phyloP scores from a whole-genome alignment of 2,888 invertebrate genomes.

The Callyntrura guangdongensis region DNA sequence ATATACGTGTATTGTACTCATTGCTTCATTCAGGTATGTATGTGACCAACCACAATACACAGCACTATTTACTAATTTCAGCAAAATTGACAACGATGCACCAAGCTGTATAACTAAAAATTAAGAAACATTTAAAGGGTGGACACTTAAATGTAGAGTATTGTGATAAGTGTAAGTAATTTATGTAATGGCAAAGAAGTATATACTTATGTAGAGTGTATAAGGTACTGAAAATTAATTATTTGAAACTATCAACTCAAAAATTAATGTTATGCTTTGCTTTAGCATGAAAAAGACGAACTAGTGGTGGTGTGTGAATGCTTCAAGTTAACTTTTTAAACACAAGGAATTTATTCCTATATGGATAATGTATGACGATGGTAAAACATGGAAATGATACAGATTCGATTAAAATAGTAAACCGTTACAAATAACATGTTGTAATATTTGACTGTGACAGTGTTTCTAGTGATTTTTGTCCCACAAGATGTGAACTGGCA shows the following conservation, averaged over 20 bases:
- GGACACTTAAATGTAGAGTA: neutral
- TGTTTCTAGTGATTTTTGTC: constrained; percentile 61
- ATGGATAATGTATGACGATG: too few relatives aligned
- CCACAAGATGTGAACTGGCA: neutral
- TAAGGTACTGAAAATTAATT: neutral
- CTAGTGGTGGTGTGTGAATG: too few relatives aligned
- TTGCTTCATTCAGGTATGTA: neutral
- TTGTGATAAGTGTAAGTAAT: neutral
- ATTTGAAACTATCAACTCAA: neutral
- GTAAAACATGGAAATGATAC: too few relatives aligned
- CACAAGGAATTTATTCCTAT: too few relatives aligned
- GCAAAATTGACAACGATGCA: too few relatives aligned
- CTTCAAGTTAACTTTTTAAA: too few relatives aligned
- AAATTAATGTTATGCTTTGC: too few relatives aligned
- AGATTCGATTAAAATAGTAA: too few relatives aligned
- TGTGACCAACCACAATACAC: neutral
- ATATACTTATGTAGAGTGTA: neutral
- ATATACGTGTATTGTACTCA: neutral
- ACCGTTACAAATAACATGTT: too few relatives aligned
- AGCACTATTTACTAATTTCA: neutral
- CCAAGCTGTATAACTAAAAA: neutral
- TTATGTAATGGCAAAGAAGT: neutral
- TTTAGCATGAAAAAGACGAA: too few relatives aligned
- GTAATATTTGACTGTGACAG: constrained; percentile 54
- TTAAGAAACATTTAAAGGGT: neutral